Evolutionary conservation across 2,797 vertebrate genomes (phyloP), one percentile per base, ranked within the genome.

Genomic region (Macropodus opercularis): DNA sequence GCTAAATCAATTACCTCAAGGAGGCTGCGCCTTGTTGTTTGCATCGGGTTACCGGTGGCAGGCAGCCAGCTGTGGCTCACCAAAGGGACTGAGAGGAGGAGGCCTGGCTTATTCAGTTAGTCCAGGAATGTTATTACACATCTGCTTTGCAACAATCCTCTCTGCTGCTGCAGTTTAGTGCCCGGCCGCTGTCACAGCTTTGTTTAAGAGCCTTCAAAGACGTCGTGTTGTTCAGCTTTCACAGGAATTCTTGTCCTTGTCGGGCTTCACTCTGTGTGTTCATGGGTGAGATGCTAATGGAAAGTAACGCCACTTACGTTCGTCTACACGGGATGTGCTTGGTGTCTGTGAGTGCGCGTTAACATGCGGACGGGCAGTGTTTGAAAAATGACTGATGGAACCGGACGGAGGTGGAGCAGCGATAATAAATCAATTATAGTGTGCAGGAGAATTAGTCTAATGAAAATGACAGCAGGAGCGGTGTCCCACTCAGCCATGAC

Each of bases 351-450:
- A n/a, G 6, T 13, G 4, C 51, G 39, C 23, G 32, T 60, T 38
- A 21, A 7, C 38, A 2, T 17, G 15, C 15, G 27, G 34, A 24
- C 19, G 17, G 40, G 40, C 24, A 13, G 24, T 29, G 69, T 46
- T 55, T 47, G 58, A 58, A 43, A 67, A 56, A 73, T 64, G 63
- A 61, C 36, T 73, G 78, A 79, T 71, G 64, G 67, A 63, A 67
- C 13, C 75, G 58, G 72, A 79, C 14, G 26, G 69, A 64, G 65
- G 77, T 77, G 54, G 68, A 76, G 58, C 63, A 65, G 60, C 46
- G 38, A 81, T 87, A 69, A 84, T 87, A 79, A 89, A 87, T 90
- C 85, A 85, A 88, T 90, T 86, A 83, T 49, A 77, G 66, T 78
- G 80, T 8, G 22, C 46, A 34, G 52, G 49, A 70, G 73, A 84